Evolutionary conservation across 1,140 invertebrate species (phyloP).

Genomic region (Nomia melanderi): DNA sequence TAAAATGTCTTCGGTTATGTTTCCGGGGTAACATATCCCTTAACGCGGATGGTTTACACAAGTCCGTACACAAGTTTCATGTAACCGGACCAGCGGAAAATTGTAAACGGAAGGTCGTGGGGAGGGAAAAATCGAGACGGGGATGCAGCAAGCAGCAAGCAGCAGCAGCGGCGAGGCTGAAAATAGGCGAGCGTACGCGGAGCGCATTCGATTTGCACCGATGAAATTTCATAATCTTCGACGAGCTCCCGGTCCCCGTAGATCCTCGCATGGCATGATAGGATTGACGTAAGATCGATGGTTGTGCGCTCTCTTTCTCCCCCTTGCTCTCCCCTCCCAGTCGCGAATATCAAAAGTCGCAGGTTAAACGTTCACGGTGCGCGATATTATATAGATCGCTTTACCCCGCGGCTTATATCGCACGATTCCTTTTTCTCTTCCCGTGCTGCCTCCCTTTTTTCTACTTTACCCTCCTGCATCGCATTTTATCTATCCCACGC

Average conservation of each 20-base stretch:
- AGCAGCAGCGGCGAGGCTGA: constrained; percentile 30
- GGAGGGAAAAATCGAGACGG: constrained; percentile 27
- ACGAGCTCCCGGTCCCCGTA: constrained; percentile 24
- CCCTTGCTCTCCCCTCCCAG: too few relatives aligned
- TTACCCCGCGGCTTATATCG: not conserved
- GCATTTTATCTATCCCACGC: too few relatives aligned
- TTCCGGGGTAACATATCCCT: not conserved
- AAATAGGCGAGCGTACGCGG: constrained; percentile 38
- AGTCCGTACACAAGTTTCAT: not conserved
- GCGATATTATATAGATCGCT: constrained; percentile 1
- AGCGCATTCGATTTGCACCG: constrained; percentile 58
- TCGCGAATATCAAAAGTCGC: not conserved
- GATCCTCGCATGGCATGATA: constrained; percentile 42
- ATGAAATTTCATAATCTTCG: constrained; percentile 61
- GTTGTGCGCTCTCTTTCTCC: too few relatives aligned
- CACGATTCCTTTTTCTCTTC: too few relatives aligned
- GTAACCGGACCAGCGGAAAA: constrained; percentile 31
- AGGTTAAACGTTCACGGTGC: constrained; percentile 1
- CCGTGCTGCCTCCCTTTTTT: too few relatives aligned
- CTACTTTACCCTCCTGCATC: too few relatives aligned
- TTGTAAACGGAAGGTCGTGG: constrained; percentile 42
- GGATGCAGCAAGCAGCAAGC: not conserved
- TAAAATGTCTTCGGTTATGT: not conserved
- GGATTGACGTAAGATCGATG: constrained; percentile 26
- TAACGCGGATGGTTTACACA: not conserved